Conservation (phyloP, 2,888 invertebrate species). For the Amblyteles armatorius region DNA sequence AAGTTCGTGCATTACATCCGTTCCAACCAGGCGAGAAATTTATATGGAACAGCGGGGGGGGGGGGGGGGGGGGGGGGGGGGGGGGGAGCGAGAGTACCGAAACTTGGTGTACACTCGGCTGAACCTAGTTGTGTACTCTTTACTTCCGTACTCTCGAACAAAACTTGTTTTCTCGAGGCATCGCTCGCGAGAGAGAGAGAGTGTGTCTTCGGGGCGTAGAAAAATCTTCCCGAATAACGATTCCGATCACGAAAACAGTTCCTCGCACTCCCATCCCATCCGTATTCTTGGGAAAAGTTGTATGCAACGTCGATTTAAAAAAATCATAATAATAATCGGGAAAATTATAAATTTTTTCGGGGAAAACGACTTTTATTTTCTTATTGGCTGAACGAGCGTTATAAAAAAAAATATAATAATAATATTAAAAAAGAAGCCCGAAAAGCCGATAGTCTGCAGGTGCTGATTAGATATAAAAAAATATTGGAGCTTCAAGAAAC, state of each 20-base stretch:
- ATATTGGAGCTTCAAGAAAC: not conserved
- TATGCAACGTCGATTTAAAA: slow-evolving; percentile 24
- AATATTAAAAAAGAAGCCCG: no score
- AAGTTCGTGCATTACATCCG: slow-evolving; percentile 69
- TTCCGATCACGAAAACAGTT: slow-evolving; percentile 63
- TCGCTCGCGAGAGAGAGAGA: slow-evolving; percentile 12
- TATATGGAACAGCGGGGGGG: slow-evolving; percentile 62
- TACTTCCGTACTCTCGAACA: slow-evolving; percentile 24
- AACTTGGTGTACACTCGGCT: slow-evolving; percentile 5
- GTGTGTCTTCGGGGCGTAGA: slow-evolving; percentile 21
- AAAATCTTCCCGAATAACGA: slow-evolving; percentile 44
- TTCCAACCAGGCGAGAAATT: slow-evolving; percentile 67
- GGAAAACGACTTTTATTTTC: not conserved
- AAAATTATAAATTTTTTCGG: no score
- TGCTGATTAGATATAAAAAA: not conserved
- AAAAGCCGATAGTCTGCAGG: not conserved
- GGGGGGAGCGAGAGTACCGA: slow-evolving; percentile 19
- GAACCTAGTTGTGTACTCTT: slow-evolving; percentile 15
- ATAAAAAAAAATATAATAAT: not conserved
- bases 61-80: slow-evolving; percentile 32
- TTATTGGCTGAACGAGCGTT: not conserved
- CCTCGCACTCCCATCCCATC: slow-evolving; percentile 38
- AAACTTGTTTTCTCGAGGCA: slow-evolving; percentile 53
- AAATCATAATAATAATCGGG: not conserved
- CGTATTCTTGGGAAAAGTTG: slow-evolving; percentile 31